Base-by-base conservation (phyloP, 2,113 vertebrate species). In the Myiagra hebetior region DNA sequence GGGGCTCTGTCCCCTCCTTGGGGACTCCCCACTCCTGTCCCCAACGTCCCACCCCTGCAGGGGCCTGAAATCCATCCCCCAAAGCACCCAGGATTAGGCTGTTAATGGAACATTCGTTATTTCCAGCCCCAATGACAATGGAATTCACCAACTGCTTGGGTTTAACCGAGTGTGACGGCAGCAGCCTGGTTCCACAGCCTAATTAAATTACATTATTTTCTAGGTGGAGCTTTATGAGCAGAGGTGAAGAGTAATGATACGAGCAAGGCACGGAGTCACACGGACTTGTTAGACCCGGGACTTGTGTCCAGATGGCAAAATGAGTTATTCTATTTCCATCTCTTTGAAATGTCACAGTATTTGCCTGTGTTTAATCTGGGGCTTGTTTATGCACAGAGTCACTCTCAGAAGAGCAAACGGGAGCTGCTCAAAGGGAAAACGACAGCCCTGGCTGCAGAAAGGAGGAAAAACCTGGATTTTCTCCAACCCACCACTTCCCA, bases 151-250 rank as follows among this genome's bases (percentile, higher is more conserved):
- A 93, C 60, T 72, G 96, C 92, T 92, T 64, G 70, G 5, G 52
- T 68, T 87, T 93, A 93, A 89, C 74, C 31, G 35, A 94, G 70
- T 86, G 89, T 96, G 96, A 94, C 79, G 19, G 77, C 70, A 64
- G 77, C 60, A 68, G 89, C 88, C 87, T 90, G 67, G 83, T 96
- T 91, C 87, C 94, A 69, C 91, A 15, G 84, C 83, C 95, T 96
- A 96, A 97, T 98, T 98, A 95, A 97, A 95, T 97, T 74, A 80
- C 81, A 24, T 90, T 76, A 76, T 86, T 95, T 96, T 87, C 91
- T 85, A 93, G 86, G 56, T 90, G 70, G 74, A 95, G 91, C 75
- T 96, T 96, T 96, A 86, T 63, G 91, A 83, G 82, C 89, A 85
- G 92, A 75, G 96, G 93, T 87, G 94, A 91, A 19, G 35, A 92